These are phyloP conservation scores for Bradypus variegatus DNA, from an alignment of 2,797 vertebrate genomes.

Conservation along the genomic window DNA sequence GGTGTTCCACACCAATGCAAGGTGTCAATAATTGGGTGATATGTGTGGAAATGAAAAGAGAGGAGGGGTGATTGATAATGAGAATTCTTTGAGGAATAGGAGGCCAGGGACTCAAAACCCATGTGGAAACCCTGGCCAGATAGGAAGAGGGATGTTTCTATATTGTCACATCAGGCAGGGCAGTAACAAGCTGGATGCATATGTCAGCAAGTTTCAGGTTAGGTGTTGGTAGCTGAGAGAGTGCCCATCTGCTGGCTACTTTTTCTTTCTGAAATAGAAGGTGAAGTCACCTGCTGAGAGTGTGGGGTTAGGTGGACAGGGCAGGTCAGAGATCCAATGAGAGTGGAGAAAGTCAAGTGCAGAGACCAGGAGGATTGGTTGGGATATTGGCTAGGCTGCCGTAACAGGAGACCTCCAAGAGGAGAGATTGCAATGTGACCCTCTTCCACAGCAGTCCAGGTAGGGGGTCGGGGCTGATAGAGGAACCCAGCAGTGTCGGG, in stretches of 20 bases:
- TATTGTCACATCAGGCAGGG: neutral
- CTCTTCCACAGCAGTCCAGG: neutral
- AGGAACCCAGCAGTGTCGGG: neutral
- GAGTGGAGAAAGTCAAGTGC: neutral
- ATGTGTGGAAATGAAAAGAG: too few species aligned
- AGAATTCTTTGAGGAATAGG: neutral
- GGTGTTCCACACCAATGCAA: too few species aligned
- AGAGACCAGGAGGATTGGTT: neutral
- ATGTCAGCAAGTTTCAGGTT: neutral
- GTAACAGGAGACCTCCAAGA: neutral
- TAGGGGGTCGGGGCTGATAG: too few species aligned
- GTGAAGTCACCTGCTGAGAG: neutral
- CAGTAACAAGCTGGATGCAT: neutral
- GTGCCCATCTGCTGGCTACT: neutral
- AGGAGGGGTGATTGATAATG: too few species aligned
- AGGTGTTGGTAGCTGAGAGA: neutral
- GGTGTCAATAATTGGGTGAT: too few species aligned
- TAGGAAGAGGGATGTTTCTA: neutral
- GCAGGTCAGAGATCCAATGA: neutral
- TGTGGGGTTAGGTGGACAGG: neutral
- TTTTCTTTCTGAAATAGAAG: neutral
- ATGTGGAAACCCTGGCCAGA: neutral
- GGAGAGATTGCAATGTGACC: neutral
- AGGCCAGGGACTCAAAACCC: neutral
- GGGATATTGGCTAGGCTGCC: neutral